Percentiles rank a stretch among this genome's conserved stretches.
Conservation (phyloP, 92 coral and sea anemone species). For the Virgularia gustaviana region DNA sequence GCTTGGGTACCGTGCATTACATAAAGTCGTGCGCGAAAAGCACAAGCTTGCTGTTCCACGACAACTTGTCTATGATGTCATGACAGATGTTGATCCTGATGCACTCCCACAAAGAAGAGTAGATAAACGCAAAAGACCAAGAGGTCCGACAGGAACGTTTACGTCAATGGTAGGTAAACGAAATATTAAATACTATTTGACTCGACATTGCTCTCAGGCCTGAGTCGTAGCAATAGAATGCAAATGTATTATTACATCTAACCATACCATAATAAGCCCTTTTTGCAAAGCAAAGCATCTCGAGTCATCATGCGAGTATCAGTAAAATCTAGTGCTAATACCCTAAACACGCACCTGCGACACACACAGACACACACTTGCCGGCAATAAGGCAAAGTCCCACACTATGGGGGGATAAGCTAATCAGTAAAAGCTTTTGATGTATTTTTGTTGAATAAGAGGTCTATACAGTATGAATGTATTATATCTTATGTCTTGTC, state of each 20-base stretch:
- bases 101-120: neutral
- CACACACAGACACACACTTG: no score
- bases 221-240: neutral
- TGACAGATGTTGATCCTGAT: conserved; percentile 11
- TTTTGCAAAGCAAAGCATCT: no score
- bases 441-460: no score
- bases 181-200: neutral
- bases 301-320: no score
- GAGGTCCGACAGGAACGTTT: conserved; percentile 20
- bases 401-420: no score
- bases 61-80: conserved; percentile 20
- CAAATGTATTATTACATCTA: neutral
- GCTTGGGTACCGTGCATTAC: conserved; percentile 2
- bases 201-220: neutral
- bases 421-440: no score
- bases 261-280: no score
- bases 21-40: neutral
- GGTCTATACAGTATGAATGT: neutral
- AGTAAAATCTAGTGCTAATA: no score
- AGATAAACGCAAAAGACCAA: conserved; percentile 9
- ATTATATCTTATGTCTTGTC: neutral
- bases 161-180: conserved; percentile 20
- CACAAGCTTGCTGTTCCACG: conserved; percentile 31
- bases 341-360: no score
- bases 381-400: no score